Conservation (phyloP, 2,888 invertebrate genomes). For the Malacosoma neustria region DNA sequence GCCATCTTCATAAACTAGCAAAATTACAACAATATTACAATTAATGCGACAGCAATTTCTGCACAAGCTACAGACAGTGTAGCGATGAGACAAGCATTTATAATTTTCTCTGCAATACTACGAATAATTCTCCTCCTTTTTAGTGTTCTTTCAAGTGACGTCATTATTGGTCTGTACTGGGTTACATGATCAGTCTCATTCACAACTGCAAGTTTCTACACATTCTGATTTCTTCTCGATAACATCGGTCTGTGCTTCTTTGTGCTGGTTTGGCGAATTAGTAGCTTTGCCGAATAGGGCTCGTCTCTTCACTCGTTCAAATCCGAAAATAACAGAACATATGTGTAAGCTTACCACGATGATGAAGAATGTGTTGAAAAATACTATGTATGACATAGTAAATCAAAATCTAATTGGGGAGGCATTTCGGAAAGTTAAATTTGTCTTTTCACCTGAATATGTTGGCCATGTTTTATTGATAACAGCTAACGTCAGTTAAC, state of each 20-base stretch:
- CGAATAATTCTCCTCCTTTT: constrained; percentile 27
- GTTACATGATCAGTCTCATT: neutral
- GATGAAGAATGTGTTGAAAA: constrained; percentile 29
- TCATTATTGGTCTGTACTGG: constrained; percentile 20
- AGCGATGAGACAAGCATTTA: constrained; percentile 37
- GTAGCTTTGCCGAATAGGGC: neutral
- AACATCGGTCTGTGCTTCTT: constrained; percentile 20
- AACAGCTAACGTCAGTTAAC: constrained; percentile 3
- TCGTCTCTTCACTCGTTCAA: constrained; percentile 20
- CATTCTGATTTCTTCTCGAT: constrained; percentile 29
- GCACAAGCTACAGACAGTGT: constrained; percentile 44
- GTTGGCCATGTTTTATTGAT: constrained; percentile 21
- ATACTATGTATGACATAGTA: constrained; percentile 39
- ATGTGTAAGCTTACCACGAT: constrained; percentile 37
- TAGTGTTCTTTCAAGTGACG: constrained; percentile 29
- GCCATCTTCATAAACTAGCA: constrained; percentile 21
- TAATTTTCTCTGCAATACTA: constrained; percentile 32
- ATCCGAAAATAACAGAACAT: constrained; percentile 24
- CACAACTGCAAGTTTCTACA: constrained; percentile 30
- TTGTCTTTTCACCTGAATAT: constrained; percentile 19
- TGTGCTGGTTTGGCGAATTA: constrained; percentile 6
- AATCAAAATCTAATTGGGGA: constrained; percentile 15
- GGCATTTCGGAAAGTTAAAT: constrained; percentile 36
- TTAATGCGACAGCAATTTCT: constrained; percentile 39
- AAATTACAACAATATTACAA: constrained; percentile 28